Percentiles rank a stretch among this genome's conserved stretches.
phyloP scores from a whole-genome alignment of 2,888 invertebrate genomes.

The Eupithecia exiguata region DNA sequence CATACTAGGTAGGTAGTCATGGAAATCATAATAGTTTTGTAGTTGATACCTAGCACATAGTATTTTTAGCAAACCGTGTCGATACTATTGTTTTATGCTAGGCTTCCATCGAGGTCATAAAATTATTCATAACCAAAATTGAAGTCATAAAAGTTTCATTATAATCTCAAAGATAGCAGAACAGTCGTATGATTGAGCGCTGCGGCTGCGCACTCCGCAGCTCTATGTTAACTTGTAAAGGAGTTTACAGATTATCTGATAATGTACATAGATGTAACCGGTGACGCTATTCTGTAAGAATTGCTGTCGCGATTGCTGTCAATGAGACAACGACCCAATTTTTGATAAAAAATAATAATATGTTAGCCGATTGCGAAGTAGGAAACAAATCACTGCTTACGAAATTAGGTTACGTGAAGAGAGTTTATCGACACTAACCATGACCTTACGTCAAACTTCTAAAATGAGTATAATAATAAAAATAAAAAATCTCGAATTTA shows the following conservation, averaged over 20 bases:
- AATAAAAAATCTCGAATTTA: too few relatives aligned
- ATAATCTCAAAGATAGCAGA: constrained; percentile 78
- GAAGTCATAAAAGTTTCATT: constrained; percentile 79
- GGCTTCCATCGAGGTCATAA: constrained; percentile 28
- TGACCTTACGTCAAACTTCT: neutral
- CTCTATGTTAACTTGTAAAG: constrained; percentile 60
- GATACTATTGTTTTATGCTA: neutral
- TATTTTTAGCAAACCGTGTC: neutral
- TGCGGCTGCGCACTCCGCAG: constrained; percentile 66
- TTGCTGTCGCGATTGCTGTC: neutral
- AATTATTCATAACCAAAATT: constrained; percentile 66
- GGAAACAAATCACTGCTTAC: neutral
- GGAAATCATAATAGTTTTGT: neutral
- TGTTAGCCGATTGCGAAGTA: neutral
- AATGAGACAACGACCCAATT: neutral
- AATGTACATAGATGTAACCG: neutral
- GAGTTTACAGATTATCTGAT: constrained; percentile 45
- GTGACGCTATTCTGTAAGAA: neutral
- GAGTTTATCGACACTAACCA: neutral
- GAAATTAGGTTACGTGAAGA: neutral
- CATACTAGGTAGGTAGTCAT: too few relatives aligned
- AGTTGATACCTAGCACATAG: neutral
- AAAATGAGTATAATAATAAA: too few relatives aligned
- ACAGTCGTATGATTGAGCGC: constrained; percentile 78
- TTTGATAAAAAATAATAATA: neutral